phyloP scores from a whole-genome alignment of 2,888 invertebrate species.

The Halictus quadricinctus region DNA sequence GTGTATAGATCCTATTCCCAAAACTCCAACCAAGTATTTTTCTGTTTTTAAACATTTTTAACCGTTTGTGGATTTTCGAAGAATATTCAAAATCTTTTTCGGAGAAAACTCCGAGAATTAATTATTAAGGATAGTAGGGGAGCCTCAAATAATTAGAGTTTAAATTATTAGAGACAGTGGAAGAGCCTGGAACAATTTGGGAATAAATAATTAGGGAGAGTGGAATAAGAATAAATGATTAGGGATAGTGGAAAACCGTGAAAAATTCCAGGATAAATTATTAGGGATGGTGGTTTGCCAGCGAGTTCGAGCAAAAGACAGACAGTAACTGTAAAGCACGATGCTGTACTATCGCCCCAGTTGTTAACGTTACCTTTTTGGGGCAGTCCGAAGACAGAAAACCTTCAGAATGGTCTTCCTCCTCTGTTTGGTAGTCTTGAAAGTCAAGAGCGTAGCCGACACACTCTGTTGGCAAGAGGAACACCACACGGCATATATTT shows the following conservation, averaged over 20 bases:
- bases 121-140: background rate
- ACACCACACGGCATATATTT: conserved; percentile 61
- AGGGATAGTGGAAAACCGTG: too few species aligned
- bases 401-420: conserved; percentile 38
- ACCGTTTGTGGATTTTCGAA: too few species aligned
- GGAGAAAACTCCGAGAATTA: background rate
- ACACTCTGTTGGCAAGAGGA: conserved; percentile 80
- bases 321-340: conserved; percentile 36
- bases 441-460: conserved; percentile 78
- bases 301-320: background rate
- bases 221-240: too few species aligned
- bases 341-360: conserved; percentile 27
- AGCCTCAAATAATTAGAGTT: background rate
- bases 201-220: too few species aligned
- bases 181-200: too few species aligned
- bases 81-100: too few species aligned
- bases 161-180: too few species aligned
- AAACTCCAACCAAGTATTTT: too few species aligned
- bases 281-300: background rate
- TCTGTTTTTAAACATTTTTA: too few species aligned
- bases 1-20: too few species aligned
- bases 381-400: conserved; percentile 36
- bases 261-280: too few species aligned
- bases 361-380: conserved; percentile 36
- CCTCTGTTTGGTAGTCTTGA: conserved; percentile 63